These are phyloP conservation scores for Dendronephthya gigantea DNA, from an alignment of 64 coral and sea anemone species.

Conservation along the genomic window DNA sequence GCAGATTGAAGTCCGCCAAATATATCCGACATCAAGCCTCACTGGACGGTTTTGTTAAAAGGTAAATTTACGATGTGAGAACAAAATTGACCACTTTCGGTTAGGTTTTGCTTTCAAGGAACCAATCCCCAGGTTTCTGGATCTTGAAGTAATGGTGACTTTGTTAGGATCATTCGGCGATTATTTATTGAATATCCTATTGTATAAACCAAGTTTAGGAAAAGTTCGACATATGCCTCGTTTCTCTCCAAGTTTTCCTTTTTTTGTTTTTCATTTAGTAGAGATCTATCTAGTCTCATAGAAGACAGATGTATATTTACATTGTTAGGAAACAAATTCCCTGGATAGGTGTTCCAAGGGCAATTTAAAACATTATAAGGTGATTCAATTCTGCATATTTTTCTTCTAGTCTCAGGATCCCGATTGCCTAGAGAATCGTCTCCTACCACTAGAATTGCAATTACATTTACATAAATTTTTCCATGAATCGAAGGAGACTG, in stretches of 20 bases:
- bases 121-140: slow-evolving; percentile 34
- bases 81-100: slow-evolving; percentile 33
- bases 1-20: not conserved
- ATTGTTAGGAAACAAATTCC: slow-evolving; percentile 32
- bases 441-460: slow-evolving; percentile 27
- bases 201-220: slow-evolving; percentile 42
- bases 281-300: slow-evolving; percentile 18
- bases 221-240: slow-evolving; percentile 26
- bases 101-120: slow-evolving; percentile 32
- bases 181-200: slow-evolving; percentile 43
- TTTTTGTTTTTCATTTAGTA: not conserved
- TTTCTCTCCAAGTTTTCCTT: not conserved
- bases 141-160: slow-evolving; percentile 45
- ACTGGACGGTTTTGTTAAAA: slow-evolving; percentile 46
- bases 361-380: slow-evolving; percentile 54
- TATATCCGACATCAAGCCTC: slow-evolving; percentile 37
- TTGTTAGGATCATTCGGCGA: slow-evolving; percentile 27
- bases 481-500: not conserved
- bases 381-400: slow-evolving; percentile 13
- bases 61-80: slow-evolving; percentile 43
- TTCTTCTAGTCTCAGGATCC: slow-evolving; percentile 22
- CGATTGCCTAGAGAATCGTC: not conserved
- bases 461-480: not conserved
- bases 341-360: slow-evolving; percentile 36
- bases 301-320: slow-evolving; percentile 19